Conservation (phyloP, 2,888 invertebrate species). For the Heliconius charithonia region DNA sequence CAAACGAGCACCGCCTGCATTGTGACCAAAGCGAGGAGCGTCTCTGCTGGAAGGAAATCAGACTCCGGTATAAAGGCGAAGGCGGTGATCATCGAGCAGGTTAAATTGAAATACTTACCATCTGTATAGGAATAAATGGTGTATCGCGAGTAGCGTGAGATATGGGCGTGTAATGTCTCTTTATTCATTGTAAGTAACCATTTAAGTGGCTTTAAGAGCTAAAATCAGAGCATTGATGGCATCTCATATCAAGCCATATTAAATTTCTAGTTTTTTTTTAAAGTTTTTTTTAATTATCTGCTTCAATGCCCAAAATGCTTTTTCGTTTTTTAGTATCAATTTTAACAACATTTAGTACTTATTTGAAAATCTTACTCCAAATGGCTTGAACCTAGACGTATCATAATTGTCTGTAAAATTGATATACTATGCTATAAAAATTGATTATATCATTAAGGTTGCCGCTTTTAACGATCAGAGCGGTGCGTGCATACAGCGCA, state of each 20-base stretch:
- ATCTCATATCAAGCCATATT: not conserved
- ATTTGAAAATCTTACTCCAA: not conserved
- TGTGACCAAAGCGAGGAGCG: slow-evolving; percentile 58
- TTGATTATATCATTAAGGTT: slow-evolving; percentile 71
- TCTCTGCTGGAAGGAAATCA: slow-evolving; percentile 44
- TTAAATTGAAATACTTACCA: slow-evolving; percentile 66
- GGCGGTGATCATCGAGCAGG: slow-evolving; percentile 36
- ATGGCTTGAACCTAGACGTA: slow-evolving; percentile 10
- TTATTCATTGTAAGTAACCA: slow-evolving; percentile 21
- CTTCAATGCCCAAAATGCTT: not conserved
- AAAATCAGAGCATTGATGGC: not conserved
- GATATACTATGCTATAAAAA: slow-evolving; percentile 26
- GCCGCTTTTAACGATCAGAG: slow-evolving; percentile 76
- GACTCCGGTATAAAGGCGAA: slow-evolving; percentile 30
- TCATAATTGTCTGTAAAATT: slow-evolving; percentile 18
- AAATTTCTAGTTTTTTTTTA: not conserved
- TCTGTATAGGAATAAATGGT: slow-evolving; percentile 57
- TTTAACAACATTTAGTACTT: not conserved
- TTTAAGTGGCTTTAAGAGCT: slow-evolving; percentile 49
- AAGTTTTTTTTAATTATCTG: not conserved
- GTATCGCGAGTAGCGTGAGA: slow-evolving; percentile 11
- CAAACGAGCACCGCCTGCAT: slow-evolving; percentile 80
- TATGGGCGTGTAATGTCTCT: slow-evolving; percentile 40
- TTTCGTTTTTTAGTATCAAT: no score
- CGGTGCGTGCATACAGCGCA: slow-evolving; percentile 47